Percentiles rank a stretch among this genome's conserved stretches.
phyloP scores from a whole-genome alignment of 1,140 invertebrate genomes.

The Lordiphosa clarofinis region DNA sequence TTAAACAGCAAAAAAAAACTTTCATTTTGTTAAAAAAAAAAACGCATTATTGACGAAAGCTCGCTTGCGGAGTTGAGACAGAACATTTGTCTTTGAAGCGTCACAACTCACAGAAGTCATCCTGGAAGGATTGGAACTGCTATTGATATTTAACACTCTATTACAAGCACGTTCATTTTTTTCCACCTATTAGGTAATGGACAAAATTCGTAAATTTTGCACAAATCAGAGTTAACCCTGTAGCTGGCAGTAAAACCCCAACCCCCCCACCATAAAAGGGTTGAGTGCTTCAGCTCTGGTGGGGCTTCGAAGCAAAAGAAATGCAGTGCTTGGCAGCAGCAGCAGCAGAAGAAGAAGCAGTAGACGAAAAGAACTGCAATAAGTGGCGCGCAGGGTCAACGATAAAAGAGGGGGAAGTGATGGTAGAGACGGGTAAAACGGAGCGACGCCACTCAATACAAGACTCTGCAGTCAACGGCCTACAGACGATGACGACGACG shows the following conservation, averaged over 20 bases:
- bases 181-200: background rate
- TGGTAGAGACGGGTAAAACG: constrained; percentile 10
- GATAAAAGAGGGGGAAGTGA: constrained; percentile 26
- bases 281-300: constrained; percentile 60
- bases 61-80: no score
- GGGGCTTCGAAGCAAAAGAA: constrained; percentile 74
- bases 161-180: no score
- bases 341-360: constrained; percentile 35
- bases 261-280: constrained; percentile 34
- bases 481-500: constrained; percentile 46
- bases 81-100: no score
- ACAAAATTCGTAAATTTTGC: background rate
- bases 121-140: no score
- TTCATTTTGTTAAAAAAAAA: no score
- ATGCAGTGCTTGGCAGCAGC: constrained; percentile 38
- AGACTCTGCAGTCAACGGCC: constrained; percentile 56
- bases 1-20: no score
- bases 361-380: constrained; percentile 59
- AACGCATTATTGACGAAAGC: no score
- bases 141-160: no score
- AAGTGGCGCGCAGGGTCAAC: constrained; percentile 76
- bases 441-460: constrained; percentile 50
- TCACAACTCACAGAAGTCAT: no score
- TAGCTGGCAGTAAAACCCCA: constrained; percentile 11
- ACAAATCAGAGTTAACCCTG: constrained; percentile 4